Percentiles rank a stretch among this genome's conserved stretches.
Evolutionary conservation across 2,113 vertebrate genomes (phyloP).

Genomic region (Xenopus borealis): DNA sequence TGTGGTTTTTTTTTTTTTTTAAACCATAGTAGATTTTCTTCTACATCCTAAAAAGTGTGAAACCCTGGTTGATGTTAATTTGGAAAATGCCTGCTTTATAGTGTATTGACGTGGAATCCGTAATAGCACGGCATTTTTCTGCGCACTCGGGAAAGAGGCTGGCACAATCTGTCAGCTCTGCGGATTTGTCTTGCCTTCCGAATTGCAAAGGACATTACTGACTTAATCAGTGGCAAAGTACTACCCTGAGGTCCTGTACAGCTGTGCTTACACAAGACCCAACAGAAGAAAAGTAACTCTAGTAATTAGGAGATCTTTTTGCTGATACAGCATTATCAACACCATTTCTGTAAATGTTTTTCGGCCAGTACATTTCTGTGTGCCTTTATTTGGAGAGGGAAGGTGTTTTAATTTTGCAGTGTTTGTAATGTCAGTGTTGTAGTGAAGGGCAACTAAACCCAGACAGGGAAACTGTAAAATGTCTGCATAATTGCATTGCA

Average conservation of each 20-base stretch:
- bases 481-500: no score
- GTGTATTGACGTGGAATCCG: conserved; percentile 34
- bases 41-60: conserved; percentile 1
- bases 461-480: no score
- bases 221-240: conserved; percentile 31
- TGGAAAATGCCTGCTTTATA: conserved; percentile 24
- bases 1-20: conserved; percentile 12
- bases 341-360: neutral
- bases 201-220: conserved; percentile 42
- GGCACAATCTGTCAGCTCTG: conserved; percentile 34
- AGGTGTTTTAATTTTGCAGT: no score
- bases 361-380: no score
- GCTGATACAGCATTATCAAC: neutral
- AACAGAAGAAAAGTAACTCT: conserved; percentile 23
- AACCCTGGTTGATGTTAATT: conserved; percentile 33
- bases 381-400: no score
- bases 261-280: conserved; percentile 11
- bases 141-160: conserved; percentile 15
- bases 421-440: no score
- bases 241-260: conserved; percentile 27
- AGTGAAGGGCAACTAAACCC: no score
- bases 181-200: conserved; percentile 29
- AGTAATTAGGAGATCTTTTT: conserved; percentile 14
- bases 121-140: conserved; percentile 17
- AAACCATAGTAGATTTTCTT: conserved; percentile 33